phyloP scores from a whole-genome alignment of 1,140 invertebrate species.

The Pachyrhynchus sulphureomaculatus region DNA sequence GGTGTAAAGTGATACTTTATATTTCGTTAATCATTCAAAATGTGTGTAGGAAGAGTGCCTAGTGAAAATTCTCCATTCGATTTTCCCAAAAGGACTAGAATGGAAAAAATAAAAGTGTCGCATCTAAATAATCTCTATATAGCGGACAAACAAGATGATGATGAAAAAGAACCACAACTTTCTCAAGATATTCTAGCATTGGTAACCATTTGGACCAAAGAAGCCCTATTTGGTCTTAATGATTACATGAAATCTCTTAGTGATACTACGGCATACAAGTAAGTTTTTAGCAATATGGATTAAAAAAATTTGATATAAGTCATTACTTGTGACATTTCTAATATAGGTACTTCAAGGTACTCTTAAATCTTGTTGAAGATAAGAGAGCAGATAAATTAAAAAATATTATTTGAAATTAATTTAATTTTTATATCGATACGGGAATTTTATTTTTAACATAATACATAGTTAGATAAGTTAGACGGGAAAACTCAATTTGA shows the following conservation, averaged over 20 bases:
- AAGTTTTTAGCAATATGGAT: conserved; percentile 3
- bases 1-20: background rate
- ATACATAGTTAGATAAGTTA: too few relatives aligned
- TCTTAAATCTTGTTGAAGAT: too few relatives aligned
- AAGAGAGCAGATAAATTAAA: too few relatives aligned
- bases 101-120: background rate
- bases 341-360: too few relatives aligned
- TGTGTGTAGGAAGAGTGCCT: conserved; percentile 35
- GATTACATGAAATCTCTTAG: conserved; percentile 19
- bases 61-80: conserved; percentile 15
- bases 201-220: conserved; percentile 36
- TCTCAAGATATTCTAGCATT: conserved; percentile 34
- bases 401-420: too few relatives aligned
- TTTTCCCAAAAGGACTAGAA: background rate
- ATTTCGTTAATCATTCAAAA: conserved; percentile 7
- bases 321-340: too few relatives aligned
- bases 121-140: conserved; percentile 1
- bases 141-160: conserved; percentile 2
- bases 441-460: too few relatives aligned
- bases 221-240: conserved; percentile 22
- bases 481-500: too few relatives aligned
- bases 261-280: conserved; percentile 31
- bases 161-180: background rate
- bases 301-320: background rate
- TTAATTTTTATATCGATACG: too few relatives aligned